These are phyloP conservation scores for Drosophila willistoni DNA, from an alignment of 1,140 invertebrate genomes.

Conservation along the genomic window DNA sequence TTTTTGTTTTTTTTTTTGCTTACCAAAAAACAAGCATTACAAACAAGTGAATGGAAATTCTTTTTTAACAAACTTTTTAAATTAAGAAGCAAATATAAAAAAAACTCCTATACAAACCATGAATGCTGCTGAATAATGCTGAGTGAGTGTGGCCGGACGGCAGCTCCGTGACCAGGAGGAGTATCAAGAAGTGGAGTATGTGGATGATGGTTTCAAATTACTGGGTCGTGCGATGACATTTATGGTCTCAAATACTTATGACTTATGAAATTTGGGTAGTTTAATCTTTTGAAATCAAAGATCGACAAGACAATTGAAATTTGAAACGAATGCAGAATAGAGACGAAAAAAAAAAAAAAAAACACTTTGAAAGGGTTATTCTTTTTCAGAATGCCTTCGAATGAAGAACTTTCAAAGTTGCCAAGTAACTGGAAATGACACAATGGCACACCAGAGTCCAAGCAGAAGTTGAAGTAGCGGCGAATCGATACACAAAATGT, in stretches of 20 bases:
- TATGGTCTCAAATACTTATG: conserved; percentile 26
- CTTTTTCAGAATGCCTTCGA: neutral
- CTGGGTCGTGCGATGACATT: conserved; percentile 51
- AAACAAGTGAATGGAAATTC: conserved; percentile 71
- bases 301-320: too few species aligned
- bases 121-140: conserved; percentile 24
- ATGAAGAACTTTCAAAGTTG: neutral
- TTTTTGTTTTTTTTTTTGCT: conserved; percentile 22
- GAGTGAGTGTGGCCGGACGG: conserved; percentile 14
- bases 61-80: conserved; percentile 73
- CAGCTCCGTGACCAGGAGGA: neutral
- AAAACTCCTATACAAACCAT: conserved; percentile 64
- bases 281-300: too few species aligned
- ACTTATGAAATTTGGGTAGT: neutral
- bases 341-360: too few species aligned
- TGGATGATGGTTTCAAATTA: conserved; percentile 20
- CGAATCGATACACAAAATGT: neutral
- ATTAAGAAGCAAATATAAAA: conserved; percentile 79
- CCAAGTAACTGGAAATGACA: conserved; percentile 3
- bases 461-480: neutral
- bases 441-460: neutral
- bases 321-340: too few species aligned
- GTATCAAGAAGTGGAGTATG: neutral
- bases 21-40: conserved; percentile 39
- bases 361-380: neutral